Base-by-base conservation (phyloP, 2,113 vertebrate genomes). In the Paradoxurus hermaphroditus region DNA sequence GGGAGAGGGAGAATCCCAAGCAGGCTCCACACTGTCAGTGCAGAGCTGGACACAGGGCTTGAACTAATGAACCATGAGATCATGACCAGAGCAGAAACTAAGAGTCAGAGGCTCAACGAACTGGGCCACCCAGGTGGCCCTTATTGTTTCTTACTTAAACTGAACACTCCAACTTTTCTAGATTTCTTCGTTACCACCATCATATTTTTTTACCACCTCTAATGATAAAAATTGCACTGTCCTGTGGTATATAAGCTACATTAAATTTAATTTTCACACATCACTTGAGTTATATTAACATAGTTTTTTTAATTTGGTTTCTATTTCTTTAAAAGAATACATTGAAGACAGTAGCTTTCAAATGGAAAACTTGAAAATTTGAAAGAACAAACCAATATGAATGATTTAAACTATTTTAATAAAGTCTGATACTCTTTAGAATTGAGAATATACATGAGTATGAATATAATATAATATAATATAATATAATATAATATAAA, bases 351-450 rank as follows among this genome's bases (percentile, higher is more conserved):
- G 5, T 96, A 98, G 95, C 90, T 98, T 98, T 98, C 97, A 98
- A 98, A 97, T 96, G 93, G 84, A 92, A 97, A 95, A 97, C 56
- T n/a, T n/a, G n/a, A n/a, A n/a, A 77, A 67, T 93, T 97, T 97
- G 90, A 92, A 98, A 49, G 41, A 96, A 98, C 88, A 97, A 63
- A 97, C 84, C 85, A 68, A 96, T 70, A 97, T 98, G 91, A 98
- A 98, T 94, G 59, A 98, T 97, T 98, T 98, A 97, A 97, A 97
- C 90, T 95, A 89, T 97, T 97, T 97, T 97, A 97, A 98, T 97
- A 98, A 98, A 98, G 83, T n/a, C 51, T 96, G 86, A 72, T 53
- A 67, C 2, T 77, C 16, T 53, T 46, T 86, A 44, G 44, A 78
- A 86, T 59, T 5, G 63, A 92, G 34, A 92, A 86, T 70, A 39